phyloP scores from a whole-genome alignment of 2,888 invertebrate genomes.

The Asteroscopus sphinx region DNA sequence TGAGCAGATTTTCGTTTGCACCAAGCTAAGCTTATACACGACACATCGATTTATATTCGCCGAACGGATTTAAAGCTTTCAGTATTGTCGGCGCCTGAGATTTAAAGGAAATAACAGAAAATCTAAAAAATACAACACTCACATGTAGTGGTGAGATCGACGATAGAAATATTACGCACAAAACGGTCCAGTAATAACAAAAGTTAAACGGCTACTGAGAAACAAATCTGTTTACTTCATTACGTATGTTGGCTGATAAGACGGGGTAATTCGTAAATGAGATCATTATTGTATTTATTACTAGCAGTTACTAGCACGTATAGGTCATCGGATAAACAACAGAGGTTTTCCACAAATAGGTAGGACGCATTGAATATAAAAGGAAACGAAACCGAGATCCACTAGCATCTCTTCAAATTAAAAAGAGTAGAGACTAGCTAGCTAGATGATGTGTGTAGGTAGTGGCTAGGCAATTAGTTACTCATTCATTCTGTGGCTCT shows the following conservation, averaged over 20 bases:
- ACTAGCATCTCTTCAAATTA: too few species aligned
- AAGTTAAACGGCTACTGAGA: conserved; percentile 54
- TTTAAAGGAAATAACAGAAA: conserved; percentile 32
- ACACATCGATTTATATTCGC: conserved; percentile 64
- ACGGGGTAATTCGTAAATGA: conserved; percentile 72
- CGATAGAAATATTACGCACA: conserved; percentile 40
- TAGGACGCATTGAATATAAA: too few species aligned
- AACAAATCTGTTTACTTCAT: conserved; percentile 44
- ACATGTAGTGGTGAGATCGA: conserved; percentile 18
- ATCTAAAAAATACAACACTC: conserved; percentile 30
- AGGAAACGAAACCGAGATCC: not conserved
- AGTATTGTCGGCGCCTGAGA: conserved; percentile 24
- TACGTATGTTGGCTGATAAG: conserved; percentile 60
- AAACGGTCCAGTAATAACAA: conserved; percentile 47
- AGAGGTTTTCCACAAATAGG: conserved; percentile 5
- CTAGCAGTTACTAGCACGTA: too few species aligned
- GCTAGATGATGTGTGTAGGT: too few species aligned
- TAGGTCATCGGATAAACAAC: conserved; percentile 20
- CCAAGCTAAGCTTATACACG: conserved; percentile 65
- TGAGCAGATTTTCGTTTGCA: conserved; percentile 68
- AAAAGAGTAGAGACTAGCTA: too few species aligned
- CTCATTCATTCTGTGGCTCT: too few species aligned
- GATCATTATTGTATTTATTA: conserved; percentile 63
- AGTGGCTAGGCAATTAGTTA: too few species aligned
- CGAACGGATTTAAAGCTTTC: conserved; percentile 56